These are phyloP conservation scores for Chlorops oryzae DNA, from an alignment of 1,140 invertebrate species.

Conservation along the genomic window DNA sequence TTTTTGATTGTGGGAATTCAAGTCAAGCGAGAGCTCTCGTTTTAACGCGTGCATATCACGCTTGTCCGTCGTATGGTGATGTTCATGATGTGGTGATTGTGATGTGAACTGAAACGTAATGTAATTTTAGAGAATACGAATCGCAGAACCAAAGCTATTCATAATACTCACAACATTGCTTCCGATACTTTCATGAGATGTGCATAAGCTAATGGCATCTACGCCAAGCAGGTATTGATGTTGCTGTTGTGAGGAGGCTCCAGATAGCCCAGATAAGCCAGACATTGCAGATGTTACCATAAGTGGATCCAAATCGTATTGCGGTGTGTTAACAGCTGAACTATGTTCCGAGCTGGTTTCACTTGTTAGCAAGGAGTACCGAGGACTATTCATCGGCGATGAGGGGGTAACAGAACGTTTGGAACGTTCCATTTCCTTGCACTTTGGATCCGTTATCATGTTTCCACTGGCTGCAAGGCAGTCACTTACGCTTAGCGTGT, in stretches of 20 bases:
- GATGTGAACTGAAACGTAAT: constrained; percentile 26
- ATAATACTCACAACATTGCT: constrained; percentile 23
- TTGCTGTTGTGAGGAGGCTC: constrained; percentile 27
- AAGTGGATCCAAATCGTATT: constrained; percentile 43
- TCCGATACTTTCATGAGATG: constrained; percentile 40
- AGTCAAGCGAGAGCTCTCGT: constrained; percentile 39
- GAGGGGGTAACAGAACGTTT: constrained; percentile 41
- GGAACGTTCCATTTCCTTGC: constrained; percentile 22
- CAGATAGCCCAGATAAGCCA: constrained; percentile 32
- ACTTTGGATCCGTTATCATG: constrained; percentile 1
- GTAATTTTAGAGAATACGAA: neutral
- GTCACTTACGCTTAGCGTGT: neutral
- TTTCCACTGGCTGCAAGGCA: neutral
- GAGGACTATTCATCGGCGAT: constrained; percentile 39
- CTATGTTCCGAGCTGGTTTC: constrained; percentile 42
- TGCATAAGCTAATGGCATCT: constrained; percentile 28
- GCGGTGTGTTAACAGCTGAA: constrained; percentile 41
- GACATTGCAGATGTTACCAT: constrained; percentile 40
- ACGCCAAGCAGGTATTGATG: constrained; percentile 32
- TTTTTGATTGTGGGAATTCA: constrained; percentile 23
- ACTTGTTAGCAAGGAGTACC: constrained; percentile 36
- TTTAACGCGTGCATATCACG: constrained; percentile 44
- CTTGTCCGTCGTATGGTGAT: constrained; percentile 24
- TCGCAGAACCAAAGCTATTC: neutral
- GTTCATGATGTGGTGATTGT: constrained; percentile 16